Percentiles rank a stretch among this genome's conserved stretches.
These are phyloP conservation scores for Matsumyia berberina DNA, from an alignment of 2,888 invertebrate species.

Conservation along the genomic window DNA sequence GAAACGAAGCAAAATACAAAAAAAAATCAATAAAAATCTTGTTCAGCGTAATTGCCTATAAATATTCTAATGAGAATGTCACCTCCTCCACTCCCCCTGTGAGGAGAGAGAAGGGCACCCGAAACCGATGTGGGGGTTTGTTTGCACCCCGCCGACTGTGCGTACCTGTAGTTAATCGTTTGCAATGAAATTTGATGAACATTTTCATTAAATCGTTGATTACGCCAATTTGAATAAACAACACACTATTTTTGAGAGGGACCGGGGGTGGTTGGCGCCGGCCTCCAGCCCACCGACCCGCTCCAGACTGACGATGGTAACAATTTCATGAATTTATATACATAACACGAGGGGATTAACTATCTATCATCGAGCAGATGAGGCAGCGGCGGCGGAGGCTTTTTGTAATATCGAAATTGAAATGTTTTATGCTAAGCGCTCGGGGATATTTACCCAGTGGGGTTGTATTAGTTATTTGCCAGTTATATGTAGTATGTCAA, in stretches of 20 bases:
- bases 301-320: constrained; percentile 20
- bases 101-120: neutral
- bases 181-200: constrained; percentile 62
- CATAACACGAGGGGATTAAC: constrained; percentile 18
- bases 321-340: constrained; percentile 68
- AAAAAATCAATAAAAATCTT: constrained; percentile 57
- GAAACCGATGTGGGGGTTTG: neutral
- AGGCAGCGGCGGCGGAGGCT: constrained; percentile 36
- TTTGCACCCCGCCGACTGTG: constrained; percentile 16
- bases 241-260: constrained; percentile 44
- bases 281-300: neutral
- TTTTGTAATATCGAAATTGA: constrained; percentile 74
- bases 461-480: constrained; percentile 68
- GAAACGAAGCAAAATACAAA: constrained; percentile 11
- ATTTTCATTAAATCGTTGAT: constrained; percentile 70
- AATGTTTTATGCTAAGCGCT: constrained; percentile 70
- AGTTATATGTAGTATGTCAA: constrained; percentile 51
- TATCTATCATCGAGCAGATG: constrained; percentile 46
- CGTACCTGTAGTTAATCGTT: constrained; percentile 20
- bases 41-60: constrained; percentile 60
- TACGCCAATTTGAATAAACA: constrained; percentile 72
- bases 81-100: too few relatives aligned
- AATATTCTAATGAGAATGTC: constrained; percentile 67
- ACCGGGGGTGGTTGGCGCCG: constrained; percentile 2
- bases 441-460: constrained; percentile 68